A percentile compares a stretch with the other conserved stretches of the same genome.
phyloP scores from a whole-genome alignment of 2,888 invertebrate species.

The Andrena fulva region DNA sequence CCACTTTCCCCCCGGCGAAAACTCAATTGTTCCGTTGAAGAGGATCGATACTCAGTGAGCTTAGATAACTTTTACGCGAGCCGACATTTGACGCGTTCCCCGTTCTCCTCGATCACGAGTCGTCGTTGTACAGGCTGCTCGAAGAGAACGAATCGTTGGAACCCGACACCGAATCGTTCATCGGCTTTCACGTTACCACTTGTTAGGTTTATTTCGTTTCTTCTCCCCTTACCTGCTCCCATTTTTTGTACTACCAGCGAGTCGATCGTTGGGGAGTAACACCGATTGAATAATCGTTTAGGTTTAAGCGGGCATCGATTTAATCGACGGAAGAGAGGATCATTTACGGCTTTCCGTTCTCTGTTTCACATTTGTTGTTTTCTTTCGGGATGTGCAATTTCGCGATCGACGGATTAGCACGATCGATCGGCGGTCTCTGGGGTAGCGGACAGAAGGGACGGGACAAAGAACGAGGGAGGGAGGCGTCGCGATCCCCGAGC shows the following conservation, averaged over 20 bases:
- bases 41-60: conserved; percentile 19
- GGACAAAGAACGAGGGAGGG: neutral
- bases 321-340: conserved; percentile 38
- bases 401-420: conserved; percentile 20
- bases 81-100: neutral
- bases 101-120: neutral
- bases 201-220: conserved; percentile 54
- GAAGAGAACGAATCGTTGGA: conserved; percentile 27
- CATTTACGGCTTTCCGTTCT: conserved; percentile 44
- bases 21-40: conserved; percentile 15
- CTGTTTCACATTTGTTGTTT: conserved; percentile 38
- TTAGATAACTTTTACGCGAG: conserved; percentile 11
- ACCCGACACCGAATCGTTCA: conserved; percentile 32
- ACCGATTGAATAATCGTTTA: conserved; percentile 34
- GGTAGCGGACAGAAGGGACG: conserved; percentile 4
- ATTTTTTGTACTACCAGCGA: conserved; percentile 13
- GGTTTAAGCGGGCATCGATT: conserved; percentile 44
- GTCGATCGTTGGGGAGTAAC: conserved; percentile 24
- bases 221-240: conserved; percentile 19
- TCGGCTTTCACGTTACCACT: conserved; percentile 63
- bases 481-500: too few species aligned
- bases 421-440: conserved; percentile 17
- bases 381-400: conserved; percentile 80
- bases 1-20: neutral
- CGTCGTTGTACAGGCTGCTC: conserved; percentile 25